Conservation (phyloP, 2,113 vertebrate species). For the Corynorhinus townsendii region DNA sequence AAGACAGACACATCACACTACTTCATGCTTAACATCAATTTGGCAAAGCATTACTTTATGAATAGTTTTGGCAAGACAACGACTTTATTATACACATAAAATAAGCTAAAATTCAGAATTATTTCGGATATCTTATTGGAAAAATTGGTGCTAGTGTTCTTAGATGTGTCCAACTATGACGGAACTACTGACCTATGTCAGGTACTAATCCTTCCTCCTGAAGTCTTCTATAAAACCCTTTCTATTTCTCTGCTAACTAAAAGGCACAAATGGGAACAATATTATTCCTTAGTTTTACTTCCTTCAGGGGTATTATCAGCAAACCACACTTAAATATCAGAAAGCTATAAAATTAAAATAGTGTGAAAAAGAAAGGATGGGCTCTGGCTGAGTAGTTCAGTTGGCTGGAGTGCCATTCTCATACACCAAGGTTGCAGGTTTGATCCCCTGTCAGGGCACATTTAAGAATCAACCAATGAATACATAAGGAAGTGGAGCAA, state of each 20-base stretch:
- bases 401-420: background rate
- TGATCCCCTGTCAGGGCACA: background rate
- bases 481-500: too few relatives aligned
- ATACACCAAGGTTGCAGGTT: background rate
- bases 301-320: background rate
- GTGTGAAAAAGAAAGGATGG: background rate
- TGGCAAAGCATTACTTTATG: background rate
- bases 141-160: background rate
- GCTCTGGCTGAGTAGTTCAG: background rate
- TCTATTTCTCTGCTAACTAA: background rate
- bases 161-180: background rate
- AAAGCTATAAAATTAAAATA: background rate
- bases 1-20: background rate
- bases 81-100: constrained; percentile 22
- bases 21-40: background rate
- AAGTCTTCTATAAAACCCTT: background rate
- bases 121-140: background rate
- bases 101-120: constrained; percentile 15
- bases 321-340: background rate
- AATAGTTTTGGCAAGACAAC: constrained; percentile 1
- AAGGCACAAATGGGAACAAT: background rate
- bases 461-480: too few relatives aligned
- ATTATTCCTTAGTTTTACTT: background rate
- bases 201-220: background rate
- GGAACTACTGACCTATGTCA: constrained; percentile 6